Conservation (phyloP, 2,113 vertebrate species). For the Prionailurus viverrinus region DNA sequence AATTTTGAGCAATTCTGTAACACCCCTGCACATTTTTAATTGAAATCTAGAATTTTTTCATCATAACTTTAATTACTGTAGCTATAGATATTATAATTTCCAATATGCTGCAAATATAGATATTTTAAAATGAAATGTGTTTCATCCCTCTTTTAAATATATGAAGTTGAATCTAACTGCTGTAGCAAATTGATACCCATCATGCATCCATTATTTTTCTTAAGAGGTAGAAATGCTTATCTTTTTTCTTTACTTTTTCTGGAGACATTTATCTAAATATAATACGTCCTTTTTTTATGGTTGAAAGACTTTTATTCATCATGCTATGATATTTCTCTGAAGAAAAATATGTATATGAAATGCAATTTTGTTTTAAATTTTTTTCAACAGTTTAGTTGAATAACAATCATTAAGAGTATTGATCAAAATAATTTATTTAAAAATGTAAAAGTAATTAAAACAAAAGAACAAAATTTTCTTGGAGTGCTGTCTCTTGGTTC, state of each 20-base stretch:
- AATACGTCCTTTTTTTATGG: background rate
- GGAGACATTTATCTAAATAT: background rate
- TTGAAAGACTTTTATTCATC: background rate
- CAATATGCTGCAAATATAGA: background rate
- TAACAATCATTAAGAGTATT: background rate
- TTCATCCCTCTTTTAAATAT: background rate
- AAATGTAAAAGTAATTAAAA: conserved; percentile 17
- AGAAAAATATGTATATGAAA: background rate
- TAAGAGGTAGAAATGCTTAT: background rate
- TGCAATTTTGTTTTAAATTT: background rate
- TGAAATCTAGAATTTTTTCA: background rate
- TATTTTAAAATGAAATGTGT: background rate
- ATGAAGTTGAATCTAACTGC: conserved; percentile 3
- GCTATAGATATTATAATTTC: background rate
- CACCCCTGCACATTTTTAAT: background rate
- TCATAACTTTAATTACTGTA: background rate
- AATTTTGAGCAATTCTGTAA: background rate
- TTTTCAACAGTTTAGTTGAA: background rate
- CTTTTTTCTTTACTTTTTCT: background rate
- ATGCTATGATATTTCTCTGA: background rate
- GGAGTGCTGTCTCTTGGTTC: background rate
- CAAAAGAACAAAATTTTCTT: background rate
- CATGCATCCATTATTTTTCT: background rate
- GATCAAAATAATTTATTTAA: background rate
- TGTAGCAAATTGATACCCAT: background rate